Percentiles rank a stretch among this genome's conserved stretches.
Conservation (phyloP, 2,113 vertebrate genomes). For the Dipodomys spectabilis region DNA sequence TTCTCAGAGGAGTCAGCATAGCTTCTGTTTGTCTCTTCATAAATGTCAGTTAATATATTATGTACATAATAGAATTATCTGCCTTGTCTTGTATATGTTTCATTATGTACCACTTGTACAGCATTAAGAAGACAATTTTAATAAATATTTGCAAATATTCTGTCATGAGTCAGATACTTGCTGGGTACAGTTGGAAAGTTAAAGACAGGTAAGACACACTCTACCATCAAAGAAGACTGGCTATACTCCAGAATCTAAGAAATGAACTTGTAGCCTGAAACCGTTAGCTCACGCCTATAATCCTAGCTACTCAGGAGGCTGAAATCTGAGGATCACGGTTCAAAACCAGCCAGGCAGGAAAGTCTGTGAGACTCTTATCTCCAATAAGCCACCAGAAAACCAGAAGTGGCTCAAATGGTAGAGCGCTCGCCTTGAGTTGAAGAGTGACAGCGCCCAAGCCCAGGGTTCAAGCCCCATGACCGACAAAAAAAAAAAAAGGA, state of each 20-base stretch:
- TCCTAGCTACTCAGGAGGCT: no score
- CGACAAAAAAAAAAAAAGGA: no score
- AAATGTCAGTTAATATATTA: constrained; percentile 1
- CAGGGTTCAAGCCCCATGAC: no score
- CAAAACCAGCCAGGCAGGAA: no score
- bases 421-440: no score
- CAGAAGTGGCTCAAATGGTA: no score
- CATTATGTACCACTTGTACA: constrained; percentile 60
- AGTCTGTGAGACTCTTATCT: no score
- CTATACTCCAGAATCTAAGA: not conserved
- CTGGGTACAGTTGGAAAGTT: not conserved
- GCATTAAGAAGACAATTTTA: constrained; percentile 36
- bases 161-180: not conserved
- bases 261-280: not conserved
- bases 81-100: constrained; percentile 32
- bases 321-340: no score
- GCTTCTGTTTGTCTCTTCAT: constrained; percentile 24
- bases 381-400: no score
- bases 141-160: constrained; percentile 50
- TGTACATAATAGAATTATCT: constrained; percentile 46
- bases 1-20: not conserved
- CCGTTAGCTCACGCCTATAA: no score
- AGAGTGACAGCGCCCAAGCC: no score
- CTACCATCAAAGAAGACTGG: not conserved
- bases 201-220: not conserved